Percentiles rank a stretch among this genome's conserved stretches.
Evolutionary conservation across 2,113 vertebrate species (phyloP).

Genomic region (Jacana jacana): DNA sequence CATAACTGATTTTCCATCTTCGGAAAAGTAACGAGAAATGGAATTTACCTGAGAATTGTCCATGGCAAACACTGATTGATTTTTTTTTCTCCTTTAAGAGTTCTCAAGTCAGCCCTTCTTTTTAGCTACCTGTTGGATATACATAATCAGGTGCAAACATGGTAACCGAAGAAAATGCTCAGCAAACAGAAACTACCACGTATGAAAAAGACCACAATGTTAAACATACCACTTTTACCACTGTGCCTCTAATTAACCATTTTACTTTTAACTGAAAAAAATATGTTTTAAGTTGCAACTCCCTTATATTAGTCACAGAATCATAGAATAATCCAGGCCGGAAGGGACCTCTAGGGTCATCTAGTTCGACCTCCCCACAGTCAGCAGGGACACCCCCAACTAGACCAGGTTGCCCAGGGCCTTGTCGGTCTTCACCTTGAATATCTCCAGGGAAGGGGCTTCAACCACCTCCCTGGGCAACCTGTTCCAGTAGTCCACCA

Average conservation of each 20-base stretch:
- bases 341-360: no score
- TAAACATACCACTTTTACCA: neutral
- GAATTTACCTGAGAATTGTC: neutral
- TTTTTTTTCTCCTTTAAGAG: neutral
- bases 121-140: neutral
- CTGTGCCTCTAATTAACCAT: neutral
- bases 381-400: no score
- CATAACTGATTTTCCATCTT: neutral
- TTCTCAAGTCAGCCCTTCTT: neutral
- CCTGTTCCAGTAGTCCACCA: no score
- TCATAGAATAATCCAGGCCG: no score
- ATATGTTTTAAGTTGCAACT: neutral
- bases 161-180: neutral
- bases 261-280: neutral
- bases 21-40: neutral
- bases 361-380: no score
- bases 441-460: no score
- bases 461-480: no score
- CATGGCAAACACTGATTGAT: neutral
- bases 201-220: neutral
- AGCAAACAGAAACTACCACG: neutral
- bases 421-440: no score
- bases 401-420: no score
- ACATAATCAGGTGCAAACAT: neutral
- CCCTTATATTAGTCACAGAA: neutral